Evolutionary conservation across 2,888 invertebrate genomes (phyloP), one percentile per base, ranked within the genome.

Genomic region (Mermis nigrescens): DNA sequence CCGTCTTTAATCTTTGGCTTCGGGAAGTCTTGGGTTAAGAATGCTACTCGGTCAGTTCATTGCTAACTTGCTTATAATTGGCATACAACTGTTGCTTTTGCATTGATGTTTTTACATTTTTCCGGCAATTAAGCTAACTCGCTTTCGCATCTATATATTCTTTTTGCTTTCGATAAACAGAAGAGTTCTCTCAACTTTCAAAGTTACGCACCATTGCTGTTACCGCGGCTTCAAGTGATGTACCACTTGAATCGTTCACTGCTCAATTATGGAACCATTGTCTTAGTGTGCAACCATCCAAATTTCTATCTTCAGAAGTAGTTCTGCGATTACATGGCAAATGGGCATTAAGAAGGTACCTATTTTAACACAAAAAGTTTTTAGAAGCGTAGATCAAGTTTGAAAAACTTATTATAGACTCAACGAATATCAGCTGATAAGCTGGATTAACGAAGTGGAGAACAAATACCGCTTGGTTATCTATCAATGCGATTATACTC

Each of bases 391-490:
- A n/a, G n/a, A n/a, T n/a, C n/a, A n/a, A n/a, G n/a, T n/a, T n/a
- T n/a, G n/a, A n/a, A n/a, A n/a, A n/a, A n/a, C 24, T 52, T 24
- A 27, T 55, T 22, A 38, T 55, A 57, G 57, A 12, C 26, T 55
- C 12, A 27, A 57, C 29, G 57, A 57, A 46, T 51, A 24, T 28
- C 81, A 68, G 2, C 70, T 99, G 62, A 89, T 90, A 61, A 89
- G 89, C n/a, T 99, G 98, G 98, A 78, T 98, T 57, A 94, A 90
- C 0, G 91, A 92, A 68, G 94, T 95, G 73, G 98, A 99, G 74
- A 98, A 99, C 74, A 87, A 90, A 66, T 90, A 95, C 73, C 75
- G 83, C 72, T 86, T 98, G 68, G 87, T 92, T 0, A 74, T 99
- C 46, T 99, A 98, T 75, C 94, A 95, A 72, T 98, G 98, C 72